Conservation (phyloP, 2,888 invertebrate genomes). For the Biston betularia region DNA sequence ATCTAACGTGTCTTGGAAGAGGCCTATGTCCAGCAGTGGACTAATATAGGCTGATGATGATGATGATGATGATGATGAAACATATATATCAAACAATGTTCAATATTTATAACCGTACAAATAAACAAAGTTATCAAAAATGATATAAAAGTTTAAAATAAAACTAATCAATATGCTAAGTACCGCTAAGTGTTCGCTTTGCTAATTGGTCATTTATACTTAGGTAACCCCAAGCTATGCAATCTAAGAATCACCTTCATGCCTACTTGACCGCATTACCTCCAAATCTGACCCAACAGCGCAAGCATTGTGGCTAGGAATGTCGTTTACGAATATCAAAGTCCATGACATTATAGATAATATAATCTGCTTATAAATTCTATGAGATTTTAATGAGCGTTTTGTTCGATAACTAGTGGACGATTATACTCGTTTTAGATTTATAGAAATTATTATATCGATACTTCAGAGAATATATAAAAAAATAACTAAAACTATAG, state of each 20-base stretch:
- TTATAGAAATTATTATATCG: neutral
- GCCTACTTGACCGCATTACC: constrained; percentile 23
- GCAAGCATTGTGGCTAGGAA: constrained; percentile 15
- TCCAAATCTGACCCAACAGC: constrained; percentile 20
- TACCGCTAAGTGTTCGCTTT: neutral
- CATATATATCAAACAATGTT: too few relatives aligned
- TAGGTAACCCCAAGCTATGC: neutral
- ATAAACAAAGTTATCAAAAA: too few relatives aligned
- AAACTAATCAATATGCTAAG: neutral
- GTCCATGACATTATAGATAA: constrained; percentile 20
- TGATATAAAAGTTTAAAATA: too few relatives aligned
- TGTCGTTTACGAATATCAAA: constrained; percentile 27
- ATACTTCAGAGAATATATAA: too few relatives aligned
- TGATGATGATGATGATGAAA: too few relatives aligned
- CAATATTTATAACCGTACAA: too few relatives aligned
- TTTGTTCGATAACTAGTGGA: constrained; percentile 1
- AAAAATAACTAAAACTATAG: too few relatives aligned
- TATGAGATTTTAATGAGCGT: constrained; percentile 3
- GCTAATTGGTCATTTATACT: neutral
- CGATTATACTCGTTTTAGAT: neutral
- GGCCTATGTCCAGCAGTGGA: too few relatives aligned
- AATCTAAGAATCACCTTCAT: constrained; percentile 15
- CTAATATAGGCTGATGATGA: too few relatives aligned
- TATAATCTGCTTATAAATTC: constrained; percentile 8
- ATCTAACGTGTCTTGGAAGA: too few relatives aligned